Evolutionary conservation across 2,113 vertebrate genomes (phyloP).

Genomic region (Thunnus maccoyii): DNA sequence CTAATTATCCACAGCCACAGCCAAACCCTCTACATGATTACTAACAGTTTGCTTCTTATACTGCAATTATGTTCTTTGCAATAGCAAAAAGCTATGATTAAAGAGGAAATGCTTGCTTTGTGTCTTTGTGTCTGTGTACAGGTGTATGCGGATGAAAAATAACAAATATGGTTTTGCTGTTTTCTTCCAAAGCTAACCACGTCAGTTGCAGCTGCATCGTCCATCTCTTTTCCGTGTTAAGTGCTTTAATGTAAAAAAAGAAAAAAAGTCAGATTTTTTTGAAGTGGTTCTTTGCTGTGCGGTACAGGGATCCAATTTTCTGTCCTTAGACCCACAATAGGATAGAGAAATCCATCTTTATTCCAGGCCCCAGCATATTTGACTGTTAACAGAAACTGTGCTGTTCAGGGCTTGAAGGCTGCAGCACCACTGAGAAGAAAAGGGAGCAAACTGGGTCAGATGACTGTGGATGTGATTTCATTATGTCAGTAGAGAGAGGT

Average conservation of each 20-base stretch:
- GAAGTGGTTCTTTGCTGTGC: conserved; percentile 19
- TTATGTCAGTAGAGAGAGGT: conserved; percentile 48
- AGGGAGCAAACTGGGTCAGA: conserved; percentile 76
- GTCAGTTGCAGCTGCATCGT: conserved; percentile 2
- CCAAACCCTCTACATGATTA: conserved; percentile 84
- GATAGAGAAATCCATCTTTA: conserved; percentile 32
- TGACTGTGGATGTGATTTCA: conserved; percentile 67
- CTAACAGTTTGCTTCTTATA: conserved; percentile 85
- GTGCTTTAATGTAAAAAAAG: conserved; percentile 40
- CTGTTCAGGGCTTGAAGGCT: conserved; percentile 42
- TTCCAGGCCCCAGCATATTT: conserved; percentile 8
- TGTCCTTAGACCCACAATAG: conserved; percentile 18
- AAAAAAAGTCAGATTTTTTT: conserved; percentile 17
- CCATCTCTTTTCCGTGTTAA: neutral
- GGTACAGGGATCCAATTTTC: conserved; percentile 26
- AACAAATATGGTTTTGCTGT: neutral
- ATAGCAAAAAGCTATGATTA: conserved; percentile 84
- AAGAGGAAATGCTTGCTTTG: conserved; percentile 73
- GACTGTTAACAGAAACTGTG: conserved; percentile 22
- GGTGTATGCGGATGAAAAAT: neutral
- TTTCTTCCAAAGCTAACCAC: conserved; percentile 2
- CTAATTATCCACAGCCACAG: conserved; percentile 85
- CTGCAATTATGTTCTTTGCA: conserved; percentile 86
- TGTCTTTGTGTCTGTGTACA: conserved; percentile 10
- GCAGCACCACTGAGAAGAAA: conserved; percentile 54